These are phyloP conservation scores for Neodontobutis hainanensis DNA, from an alignment of 2,113 vertebrate genomes.

Conservation along the genomic window DNA sequence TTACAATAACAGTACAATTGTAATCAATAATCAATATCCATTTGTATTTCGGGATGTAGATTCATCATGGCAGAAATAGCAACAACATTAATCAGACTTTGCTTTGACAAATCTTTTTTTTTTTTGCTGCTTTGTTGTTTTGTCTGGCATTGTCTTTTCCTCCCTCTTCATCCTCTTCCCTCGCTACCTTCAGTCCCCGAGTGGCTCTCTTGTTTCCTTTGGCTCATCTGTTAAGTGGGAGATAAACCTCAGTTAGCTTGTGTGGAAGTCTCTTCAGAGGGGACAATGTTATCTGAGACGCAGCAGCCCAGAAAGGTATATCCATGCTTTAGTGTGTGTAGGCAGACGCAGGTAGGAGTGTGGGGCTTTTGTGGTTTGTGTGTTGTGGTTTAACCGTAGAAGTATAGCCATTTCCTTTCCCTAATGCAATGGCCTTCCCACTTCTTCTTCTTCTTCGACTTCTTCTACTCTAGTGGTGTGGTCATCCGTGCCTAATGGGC, in stretches of 20 bases:
- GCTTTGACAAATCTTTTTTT: conserved; percentile 10
- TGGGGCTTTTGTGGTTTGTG: conserved; percentile 45
- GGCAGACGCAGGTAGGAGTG: conserved; percentile 38
- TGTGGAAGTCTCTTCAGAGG: conserved; percentile 68
- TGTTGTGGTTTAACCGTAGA: conserved; percentile 37
- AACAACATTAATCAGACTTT: not conserved
- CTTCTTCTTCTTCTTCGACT: conserved; percentile 3
- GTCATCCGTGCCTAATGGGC: conserved; percentile 59
- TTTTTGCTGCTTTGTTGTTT: conserved; percentile 9
- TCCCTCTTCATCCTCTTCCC: conserved; percentile 8
- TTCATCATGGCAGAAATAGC: not conserved
- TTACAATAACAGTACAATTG: too few relatives aligned
- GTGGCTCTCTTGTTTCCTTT: conserved; percentile 69
- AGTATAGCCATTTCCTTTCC: conserved; percentile 51
- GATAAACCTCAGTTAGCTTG: conserved; percentile 68
- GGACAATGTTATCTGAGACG: conserved; percentile 67
- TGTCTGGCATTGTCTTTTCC: conserved; percentile 20
- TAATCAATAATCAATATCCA: too few relatives aligned
- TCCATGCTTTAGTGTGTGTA: conserved; percentile 10
- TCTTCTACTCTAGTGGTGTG: conserved; percentile 39
- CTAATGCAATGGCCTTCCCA: conserved; percentile 40
- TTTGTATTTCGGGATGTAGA: not conserved
- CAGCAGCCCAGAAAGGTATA: conserved; percentile 36
- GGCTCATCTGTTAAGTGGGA: conserved; percentile 74
- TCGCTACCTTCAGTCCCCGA: conserved; percentile 42